A percentile compares a stretch with the other conserved stretches of the same genome.
Evolutionary conservation across 2,888 invertebrate genomes (phyloP).

Genomic region (Platycheirus albimanus): DNA sequence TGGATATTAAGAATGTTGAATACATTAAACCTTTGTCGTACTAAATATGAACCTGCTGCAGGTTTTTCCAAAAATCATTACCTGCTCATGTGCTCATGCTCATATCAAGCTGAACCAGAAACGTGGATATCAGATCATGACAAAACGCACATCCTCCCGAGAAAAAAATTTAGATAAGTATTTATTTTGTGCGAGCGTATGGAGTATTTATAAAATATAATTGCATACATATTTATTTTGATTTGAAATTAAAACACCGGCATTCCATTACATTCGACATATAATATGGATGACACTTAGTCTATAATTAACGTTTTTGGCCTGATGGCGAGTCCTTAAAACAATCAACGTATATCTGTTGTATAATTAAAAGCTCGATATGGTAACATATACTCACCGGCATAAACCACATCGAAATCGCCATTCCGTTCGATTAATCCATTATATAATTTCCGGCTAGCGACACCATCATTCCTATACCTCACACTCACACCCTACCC

Average conservation of each 20-base stretch:
- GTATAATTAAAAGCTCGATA: constrained; percentile 59
- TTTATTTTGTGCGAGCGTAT: no score
- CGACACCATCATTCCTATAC: constrained; percentile 15
- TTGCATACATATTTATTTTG: neutral
- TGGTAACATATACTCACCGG: constrained; percentile 56
- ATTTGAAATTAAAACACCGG: constrained; percentile 35
- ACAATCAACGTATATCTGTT: constrained; percentile 50
- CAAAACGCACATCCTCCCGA: no score
- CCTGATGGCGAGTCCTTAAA: constrained; percentile 44
- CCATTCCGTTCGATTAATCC: constrained; percentile 71
- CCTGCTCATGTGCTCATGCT: no score
- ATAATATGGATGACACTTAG: constrained; percentile 32
- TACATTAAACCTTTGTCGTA: no score
- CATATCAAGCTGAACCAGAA: no score
- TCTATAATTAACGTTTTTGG: constrained; percentile 57
- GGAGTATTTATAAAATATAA: no score
- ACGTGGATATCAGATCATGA: no score
- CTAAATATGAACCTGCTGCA: no score
- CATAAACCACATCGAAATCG: constrained; percentile 66
- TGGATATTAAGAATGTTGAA: no score
- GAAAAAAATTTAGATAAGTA: no score
- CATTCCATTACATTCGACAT: constrained; percentile 18
- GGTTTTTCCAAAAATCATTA: no score
- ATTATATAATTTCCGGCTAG: constrained; percentile 67
- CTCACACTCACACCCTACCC: no score